Conservation (phyloP, 92 coral and sea anemone species). For the Porites lobata region DNA sequence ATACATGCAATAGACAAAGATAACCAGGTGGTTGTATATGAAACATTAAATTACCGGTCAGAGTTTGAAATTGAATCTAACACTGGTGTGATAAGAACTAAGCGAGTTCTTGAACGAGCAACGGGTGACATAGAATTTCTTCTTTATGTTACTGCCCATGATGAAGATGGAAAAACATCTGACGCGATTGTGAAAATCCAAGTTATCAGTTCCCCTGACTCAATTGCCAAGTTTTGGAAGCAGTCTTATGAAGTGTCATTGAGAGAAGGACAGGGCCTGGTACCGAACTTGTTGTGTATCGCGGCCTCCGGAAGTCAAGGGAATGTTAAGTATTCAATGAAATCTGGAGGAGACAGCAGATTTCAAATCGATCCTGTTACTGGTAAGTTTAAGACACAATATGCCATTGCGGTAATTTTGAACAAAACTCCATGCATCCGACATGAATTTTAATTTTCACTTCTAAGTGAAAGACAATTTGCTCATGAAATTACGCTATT, state of each 20-base stretch:
- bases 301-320: constrained; percentile 79
- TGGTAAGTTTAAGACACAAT: constrained; percentile 49
- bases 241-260: constrained; percentile 57
- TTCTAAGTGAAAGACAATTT: too few species aligned
- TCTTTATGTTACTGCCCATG: constrained; percentile 52
- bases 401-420: not conserved
- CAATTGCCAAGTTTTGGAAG: constrained; percentile 63
- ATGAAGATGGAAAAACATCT: constrained; percentile 47
- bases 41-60: constrained; percentile 9
- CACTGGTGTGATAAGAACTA: constrained; percentile 80
- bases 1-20: constrained; percentile 82
- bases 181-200: constrained; percentile 64
- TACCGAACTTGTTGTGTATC: constrained; percentile 80
- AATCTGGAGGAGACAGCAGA: constrained; percentile 49
- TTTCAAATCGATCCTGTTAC: constrained; percentile 68
- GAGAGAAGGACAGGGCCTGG: constrained; percentile 74
- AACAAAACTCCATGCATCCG: not conserved
- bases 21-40: constrained; percentile 41
- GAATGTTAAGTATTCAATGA: constrained; percentile 68
- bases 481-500: too few species aligned
- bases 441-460: too few species aligned
- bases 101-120: constrained; percentile 45
- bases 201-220: constrained; percentile 37
- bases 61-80: constrained; percentile 60
- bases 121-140: constrained; percentile 61